Base-by-base conservation (phyloP, 1,140 invertebrate species). In the Sminthurides bifidus region DNA sequence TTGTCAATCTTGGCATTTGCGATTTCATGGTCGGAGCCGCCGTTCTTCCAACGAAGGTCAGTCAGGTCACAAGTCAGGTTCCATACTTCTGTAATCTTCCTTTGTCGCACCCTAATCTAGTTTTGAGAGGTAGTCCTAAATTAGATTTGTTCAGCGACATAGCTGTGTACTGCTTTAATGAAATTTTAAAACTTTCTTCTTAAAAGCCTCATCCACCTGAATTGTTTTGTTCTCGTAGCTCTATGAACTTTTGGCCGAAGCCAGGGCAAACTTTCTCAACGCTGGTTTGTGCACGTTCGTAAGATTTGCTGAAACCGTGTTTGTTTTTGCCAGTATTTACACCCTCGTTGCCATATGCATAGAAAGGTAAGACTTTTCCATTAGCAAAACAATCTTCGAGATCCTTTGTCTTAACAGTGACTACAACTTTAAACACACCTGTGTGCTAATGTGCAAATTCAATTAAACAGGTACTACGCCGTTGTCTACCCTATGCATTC, bases 281-380 rank as follows among this genome's bases (percentile, higher is more conserved):
- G 68, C 73, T 46, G 58, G 54, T 10, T 62, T 73, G 29, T 76
- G 75, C 54, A 70, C 71, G 5, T 65, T 69, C 8, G 46, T 74
- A 6, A 64, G 60, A 21, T 76, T 71, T 54, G 63, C 72, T 23
- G 68, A 75, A 46, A 68, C 71, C 0, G 60, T 71, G 12, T 59
- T 71, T 24, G 68, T 72, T 2, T 72, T 72, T 58, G 61, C 67
- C 33, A 69, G 66, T 44, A 68, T 72, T 12, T 56, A 71, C 35
- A 76, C 75, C 0, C 60, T 76, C 29, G 71, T 74, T 12, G 73
- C 74, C 24, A 75, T 72, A 27, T 76, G 73, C 24, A 56, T 76
- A 15, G 75, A 76, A 68, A 74, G 75, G 75, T 76, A 68, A 56
- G 31, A 33, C 27, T n/a, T n/a, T 17, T 6, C 19, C 40, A 43